Base-by-base conservation (phyloP, 2,888 invertebrate genomes). In the Matsumyia berberina region DNA sequence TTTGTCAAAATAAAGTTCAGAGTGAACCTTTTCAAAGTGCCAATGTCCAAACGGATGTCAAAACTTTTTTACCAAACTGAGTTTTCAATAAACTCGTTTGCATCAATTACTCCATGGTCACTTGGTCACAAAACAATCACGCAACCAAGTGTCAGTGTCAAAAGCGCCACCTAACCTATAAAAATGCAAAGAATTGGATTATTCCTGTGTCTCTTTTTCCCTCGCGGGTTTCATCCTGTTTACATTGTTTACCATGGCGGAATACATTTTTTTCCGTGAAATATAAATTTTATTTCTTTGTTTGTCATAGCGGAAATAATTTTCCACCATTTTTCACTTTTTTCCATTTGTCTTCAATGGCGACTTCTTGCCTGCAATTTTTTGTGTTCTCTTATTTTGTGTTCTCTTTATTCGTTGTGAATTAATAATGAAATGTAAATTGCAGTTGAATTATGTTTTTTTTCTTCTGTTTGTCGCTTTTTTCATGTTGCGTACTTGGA, bases 361-460 rank as follows among this genome's bases (percentile, higher is more conserved):
- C 15, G 44, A 29, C 37, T 49, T 15, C 33, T 4, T 19, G 17
- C 51, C 35, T 39, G 49, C 15, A 62, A 37, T 51, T 51, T 60
- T 33, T 33, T 24, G n/a, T n/a, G n/a, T 57, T 12, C 46, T 19
- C 8, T 6, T 60, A 39, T 35, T n/a, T 60, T n/a, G n/a, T n/a
- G n/a, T n/a, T n/a, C n/a, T 29, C 55, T 58, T 62, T 42, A 11
- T 29, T 8, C 37, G 24, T 55, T 73, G 49, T 83, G 79, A 79
- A 83, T 79, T 73, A 79, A 69, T 79, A 83, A 83, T 83, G 73
- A 83, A 83, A 83, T 83, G 83, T 83, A 83, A 83, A 83, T 83
- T 83, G 83, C 73, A 83, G 78, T 33, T 39, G 62, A 77, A 37
- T 33, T n/a, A n/a, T n/a, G n/a, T n/a, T n/a, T n/a, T n/a, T n/a